phyloP scores from a whole-genome alignment of 2,113 vertebrate species.

The Tragelaphus scriptus region DNA sequence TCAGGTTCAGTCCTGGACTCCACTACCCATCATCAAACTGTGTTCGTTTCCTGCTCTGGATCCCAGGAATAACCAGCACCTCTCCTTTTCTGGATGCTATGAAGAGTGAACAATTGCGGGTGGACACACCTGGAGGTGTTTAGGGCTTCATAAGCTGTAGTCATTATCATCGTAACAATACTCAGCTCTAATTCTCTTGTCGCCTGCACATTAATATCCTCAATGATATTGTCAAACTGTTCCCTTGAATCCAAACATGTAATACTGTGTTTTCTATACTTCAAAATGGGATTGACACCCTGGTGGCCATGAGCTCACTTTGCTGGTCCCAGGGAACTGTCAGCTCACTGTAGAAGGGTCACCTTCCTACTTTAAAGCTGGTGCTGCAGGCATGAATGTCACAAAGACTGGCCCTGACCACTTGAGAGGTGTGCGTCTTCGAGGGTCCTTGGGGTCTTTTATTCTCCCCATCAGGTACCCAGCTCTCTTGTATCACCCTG shows the following conservation, averaged over 20 bases:
- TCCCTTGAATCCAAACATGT: not conserved
- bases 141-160: not conserved
- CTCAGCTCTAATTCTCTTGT: not conserved
- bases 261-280: not conserved
- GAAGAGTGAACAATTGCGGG: not conserved
- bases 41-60: fast-evolving
- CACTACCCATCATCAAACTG: no score
- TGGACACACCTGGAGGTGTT: no score
- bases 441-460: not conserved
- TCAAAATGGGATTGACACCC: fast-evolving
- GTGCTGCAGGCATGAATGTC: fast-evolving
- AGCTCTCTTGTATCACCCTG: not conserved
- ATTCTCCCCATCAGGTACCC: not conserved
- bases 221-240: not conserved
- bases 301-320: not conserved
- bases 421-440: fast-evolving
- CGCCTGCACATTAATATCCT: not conserved
- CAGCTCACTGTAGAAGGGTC: not conserved
- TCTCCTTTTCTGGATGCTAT: not conserved
- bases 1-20: not conserved
- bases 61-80: not conserved
- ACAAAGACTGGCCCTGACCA: not conserved
- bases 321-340: not conserved
- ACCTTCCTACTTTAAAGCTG: fast-evolving
- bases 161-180: fast-evolving